Conservation (phyloP, 1,140 invertebrate species). For the Calephelis virginiensis region DNA sequence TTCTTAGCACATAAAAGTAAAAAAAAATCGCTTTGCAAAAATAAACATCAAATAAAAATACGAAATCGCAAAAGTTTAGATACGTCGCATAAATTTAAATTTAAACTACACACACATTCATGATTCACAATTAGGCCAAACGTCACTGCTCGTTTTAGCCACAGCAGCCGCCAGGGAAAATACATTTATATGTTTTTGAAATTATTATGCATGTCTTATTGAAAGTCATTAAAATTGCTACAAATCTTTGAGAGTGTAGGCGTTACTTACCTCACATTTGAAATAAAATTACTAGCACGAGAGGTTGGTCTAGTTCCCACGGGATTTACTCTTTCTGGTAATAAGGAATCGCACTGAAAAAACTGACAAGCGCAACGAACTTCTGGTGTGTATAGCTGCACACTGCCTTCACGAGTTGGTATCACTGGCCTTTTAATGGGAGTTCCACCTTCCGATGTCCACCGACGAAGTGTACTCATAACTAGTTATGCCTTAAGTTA, state of each 20-base stretch:
- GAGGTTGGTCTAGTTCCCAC: slow-evolving; percentile 79
- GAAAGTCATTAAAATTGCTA: slow-evolving; percentile 47
- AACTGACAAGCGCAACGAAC: slow-evolving; percentile 91
- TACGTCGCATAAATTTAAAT: slow-evolving; percentile 55
- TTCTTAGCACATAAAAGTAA: slow-evolving; percentile 13
- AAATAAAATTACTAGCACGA: slow-evolving; percentile 71
- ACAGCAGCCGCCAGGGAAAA: slow-evolving; percentile 65
- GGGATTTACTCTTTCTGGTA: slow-evolving; percentile 85
- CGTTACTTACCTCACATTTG: slow-evolving; percentile 63
- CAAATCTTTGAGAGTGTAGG: slow-evolving; percentile 40
- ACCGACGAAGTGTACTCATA: slow-evolving; percentile 77
- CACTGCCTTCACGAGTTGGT: slow-evolving; percentile 80
- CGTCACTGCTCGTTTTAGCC: slow-evolving; percentile 71
- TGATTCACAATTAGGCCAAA: slow-evolving; percentile 72
- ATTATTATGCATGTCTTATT: slow-evolving; percentile 55
- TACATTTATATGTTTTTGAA: slow-evolving; percentile 42
- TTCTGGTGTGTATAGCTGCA: slow-evolving; percentile 84
- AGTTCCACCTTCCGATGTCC: slow-evolving; percentile 81
- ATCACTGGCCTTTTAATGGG: slow-evolving; percentile 78
- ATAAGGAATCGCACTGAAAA: slow-evolving; percentile 86
- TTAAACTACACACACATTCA: slow-evolving; percentile 63
- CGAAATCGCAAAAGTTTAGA: slow-evolving; percentile 46
- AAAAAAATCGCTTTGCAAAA: slow-evolving; percentile 32
- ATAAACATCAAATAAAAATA: slow-evolving; percentile 29
- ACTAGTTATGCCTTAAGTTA: slow-evolving; percentile 34